phyloP scores from a whole-genome alignment of 1,140 invertebrate species.

The Potamilus streckersoni region DNA sequence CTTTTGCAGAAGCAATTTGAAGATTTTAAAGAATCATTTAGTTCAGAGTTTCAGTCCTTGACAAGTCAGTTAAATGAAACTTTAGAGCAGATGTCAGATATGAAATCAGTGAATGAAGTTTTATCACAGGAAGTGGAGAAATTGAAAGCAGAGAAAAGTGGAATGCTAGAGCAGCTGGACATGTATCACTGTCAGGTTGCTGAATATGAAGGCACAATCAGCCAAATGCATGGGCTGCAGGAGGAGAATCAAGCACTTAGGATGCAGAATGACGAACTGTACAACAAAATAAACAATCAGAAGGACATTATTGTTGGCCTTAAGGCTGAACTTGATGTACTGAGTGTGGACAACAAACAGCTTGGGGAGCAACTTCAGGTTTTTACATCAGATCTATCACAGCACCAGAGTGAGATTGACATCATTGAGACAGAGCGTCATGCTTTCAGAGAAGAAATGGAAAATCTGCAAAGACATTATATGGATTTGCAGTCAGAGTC shows the following conservation, averaged over 20 bases:
- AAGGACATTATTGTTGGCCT: slow-evolving; percentile 39
- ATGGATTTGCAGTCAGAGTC: too few species aligned
- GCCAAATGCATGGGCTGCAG: slow-evolving; percentile 23
- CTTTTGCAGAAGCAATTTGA: too few species aligned
- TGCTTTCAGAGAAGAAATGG: too few species aligned
- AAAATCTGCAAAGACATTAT: too few species aligned
- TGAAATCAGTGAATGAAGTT: slow-evolving; percentile 7
- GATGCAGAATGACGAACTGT: slow-evolving; percentile 45
- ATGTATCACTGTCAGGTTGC: slow-evolving; percentile 19
- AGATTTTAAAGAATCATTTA: too few species aligned
- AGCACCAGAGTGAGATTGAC: slow-evolving; percentile 7
- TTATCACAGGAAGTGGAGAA: slow-evolving; percentile 15
- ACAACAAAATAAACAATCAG: slow-evolving; percentile 49
- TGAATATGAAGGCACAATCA: slow-evolving; percentile 15
- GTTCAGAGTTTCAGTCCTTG: too few species aligned
- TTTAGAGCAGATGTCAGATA: not conserved
- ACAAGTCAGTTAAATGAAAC: not conserved
- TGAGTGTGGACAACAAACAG: slow-evolving; percentile 23
- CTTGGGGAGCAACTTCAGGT: slow-evolving; percentile 8
- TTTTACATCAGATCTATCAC: slow-evolving; percentile 13
- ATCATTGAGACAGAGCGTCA: too few species aligned
- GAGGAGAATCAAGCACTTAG: slow-evolving; percentile 38
- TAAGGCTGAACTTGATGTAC: slow-evolving; percentile 33
- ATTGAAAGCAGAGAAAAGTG: slow-evolving; percentile 20
- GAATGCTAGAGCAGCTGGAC: not conserved